A percentile compares a stretch with the other conserved stretches of the same genome.
These are phyloP conservation scores for Antheraea assamensis DNA, from an alignment of 2,888 invertebrate genomes.

Conservation along the genomic window DNA sequence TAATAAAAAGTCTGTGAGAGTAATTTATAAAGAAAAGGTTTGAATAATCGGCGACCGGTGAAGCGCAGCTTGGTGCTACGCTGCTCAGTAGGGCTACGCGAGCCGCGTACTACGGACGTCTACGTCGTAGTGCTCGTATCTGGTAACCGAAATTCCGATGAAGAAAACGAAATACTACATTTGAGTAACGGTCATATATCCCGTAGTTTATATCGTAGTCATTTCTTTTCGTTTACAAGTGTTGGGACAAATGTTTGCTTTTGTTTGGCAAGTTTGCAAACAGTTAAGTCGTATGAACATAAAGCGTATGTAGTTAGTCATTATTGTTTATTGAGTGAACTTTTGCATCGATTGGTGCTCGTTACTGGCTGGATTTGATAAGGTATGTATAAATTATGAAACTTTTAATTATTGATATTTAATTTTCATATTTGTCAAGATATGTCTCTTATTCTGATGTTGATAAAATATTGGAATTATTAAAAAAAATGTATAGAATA, in stretches of 20 bases:
- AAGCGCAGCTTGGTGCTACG: constrained; percentile 32
- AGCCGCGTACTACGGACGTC: constrained; percentile 54
- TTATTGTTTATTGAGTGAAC: constrained; percentile 34
- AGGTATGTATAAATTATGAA: neutral
- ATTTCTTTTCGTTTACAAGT: neutral
- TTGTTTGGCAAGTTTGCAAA: neutral
- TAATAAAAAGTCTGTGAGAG: neutral
- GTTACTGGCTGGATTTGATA: constrained; percentile 25
- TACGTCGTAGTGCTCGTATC: constrained; percentile 34
- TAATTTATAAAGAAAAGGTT: neutral
- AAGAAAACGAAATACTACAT: neutral
- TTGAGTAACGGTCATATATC: neutral
- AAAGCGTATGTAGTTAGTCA: neutral
- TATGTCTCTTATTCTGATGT: neutral
- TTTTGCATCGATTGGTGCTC: constrained; percentile 36
- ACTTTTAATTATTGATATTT: neutral
- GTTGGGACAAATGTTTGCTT: neutral
- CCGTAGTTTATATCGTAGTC: neutral
- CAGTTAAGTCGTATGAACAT: neutral
- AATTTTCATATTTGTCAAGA: neutral
- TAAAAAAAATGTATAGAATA: too few relatives aligned
- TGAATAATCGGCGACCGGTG: constrained; percentile 9
- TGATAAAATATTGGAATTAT: too few relatives aligned
- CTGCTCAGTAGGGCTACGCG: constrained; percentile 53
- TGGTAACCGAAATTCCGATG: constrained; percentile 1